Base-by-base conservation (phyloP, 30 jellyfish, hydroid and myxozoan genomes). In the Catostylus mosaicus region DNA sequence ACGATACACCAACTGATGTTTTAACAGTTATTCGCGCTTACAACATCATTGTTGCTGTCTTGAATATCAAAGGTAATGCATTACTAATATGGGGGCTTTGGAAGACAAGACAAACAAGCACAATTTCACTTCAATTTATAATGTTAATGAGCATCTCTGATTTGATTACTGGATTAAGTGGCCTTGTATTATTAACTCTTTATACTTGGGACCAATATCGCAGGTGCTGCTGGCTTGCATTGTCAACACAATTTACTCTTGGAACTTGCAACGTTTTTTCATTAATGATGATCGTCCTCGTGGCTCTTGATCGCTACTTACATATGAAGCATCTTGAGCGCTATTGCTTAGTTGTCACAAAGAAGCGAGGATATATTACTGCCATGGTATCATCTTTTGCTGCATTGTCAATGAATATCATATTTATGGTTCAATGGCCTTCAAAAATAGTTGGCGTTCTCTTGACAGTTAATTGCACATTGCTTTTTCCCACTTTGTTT, bases 101-200 rank as follows among this genome's bases (percentile, higher is more conserved):
- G 38, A 59, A 27, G 71, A 59, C 71, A 5, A 37, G 38, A 18
- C 71, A 59, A 26, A 59, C 71, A 20, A 59, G 24, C 3, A 59
- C 71, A 23, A 59, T 59, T 6, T 59, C 71, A 24, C 24, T 59
- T 59, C 36, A 23, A 26, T 59, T 22, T 18, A 27, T 59, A 4
- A 59, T 59, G 38, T 9, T 23, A n/a, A 59, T 59, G 71, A 59
- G 71, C 26, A 59, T 27, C n/a, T 59, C 71, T 4, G 71, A 59
- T 24, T 0, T 59, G 40, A 59, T 59, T 4, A 11, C 4, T 4
- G 26, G 38, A 18, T 9, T 23, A 23, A 23, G 7, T 4, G 24
- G 26, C 38, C 19, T 24, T 6, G 26, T 59, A 22, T 12, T 1
- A 36, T 3, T 59, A n/a, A 12, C 38, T 9, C n/a, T 59, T 5